Conservation (phyloP, 2,888 invertebrate species). For the Ophion costatus region DNA sequence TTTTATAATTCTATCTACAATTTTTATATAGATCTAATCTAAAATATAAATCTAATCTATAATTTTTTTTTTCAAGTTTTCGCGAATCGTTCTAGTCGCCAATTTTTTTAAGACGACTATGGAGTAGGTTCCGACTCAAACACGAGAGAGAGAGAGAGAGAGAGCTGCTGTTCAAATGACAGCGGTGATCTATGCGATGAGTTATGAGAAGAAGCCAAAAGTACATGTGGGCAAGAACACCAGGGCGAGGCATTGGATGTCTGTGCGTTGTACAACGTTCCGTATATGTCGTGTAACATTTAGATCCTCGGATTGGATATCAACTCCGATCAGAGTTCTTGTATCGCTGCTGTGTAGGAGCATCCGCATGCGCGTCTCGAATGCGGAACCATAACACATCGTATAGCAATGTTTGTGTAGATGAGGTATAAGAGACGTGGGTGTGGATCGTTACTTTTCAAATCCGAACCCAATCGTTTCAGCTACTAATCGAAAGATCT, state of each 20-base stretch:
- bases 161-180: background rate
- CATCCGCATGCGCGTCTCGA: constrained; percentile 6
- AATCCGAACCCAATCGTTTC: constrained; percentile 59
- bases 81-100: too few relatives aligned
- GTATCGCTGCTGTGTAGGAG: constrained; percentile 20
- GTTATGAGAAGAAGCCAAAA: constrained; percentile 12
- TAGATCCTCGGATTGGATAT: constrained; percentile 54
- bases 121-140: too few relatives aligned
- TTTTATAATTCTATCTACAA: too few relatives aligned
- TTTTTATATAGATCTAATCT: too few relatives aligned
- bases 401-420: constrained; percentile 18
- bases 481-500: constrained; percentile 58
- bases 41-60: too few relatives aligned
- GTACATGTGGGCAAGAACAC: constrained; percentile 11
- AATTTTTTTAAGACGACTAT: too few relatives aligned
- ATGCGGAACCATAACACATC: background rate
- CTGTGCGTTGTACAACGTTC: constrained; percentile 28
- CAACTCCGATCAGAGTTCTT: constrained; percentile 40
- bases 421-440: constrained; percentile 39
- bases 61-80: too few relatives aligned
- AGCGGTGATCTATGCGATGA: constrained; percentile 26
- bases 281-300: constrained; percentile 28
- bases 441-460: constrained; percentile 50
- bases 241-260: constrained; percentile 54
- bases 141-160: background rate